phyloP scores from a whole-genome alignment of 2,113 vertebrate species.

The Percopsis transmontana region DNA sequence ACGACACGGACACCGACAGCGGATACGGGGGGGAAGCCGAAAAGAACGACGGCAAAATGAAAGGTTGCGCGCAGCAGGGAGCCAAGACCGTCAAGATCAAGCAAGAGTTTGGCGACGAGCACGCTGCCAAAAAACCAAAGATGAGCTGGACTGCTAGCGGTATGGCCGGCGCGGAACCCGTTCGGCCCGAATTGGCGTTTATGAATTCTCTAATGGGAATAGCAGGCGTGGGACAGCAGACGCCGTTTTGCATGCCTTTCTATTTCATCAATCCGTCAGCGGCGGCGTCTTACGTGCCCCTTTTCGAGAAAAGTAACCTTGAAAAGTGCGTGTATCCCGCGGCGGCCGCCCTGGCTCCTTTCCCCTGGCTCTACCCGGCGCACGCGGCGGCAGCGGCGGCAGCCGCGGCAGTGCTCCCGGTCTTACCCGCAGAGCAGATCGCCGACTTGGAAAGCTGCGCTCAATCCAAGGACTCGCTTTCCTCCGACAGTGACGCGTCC shows the following conservation, averaged over 20 bases:
- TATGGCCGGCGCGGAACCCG: slow-evolving; percentile 53
- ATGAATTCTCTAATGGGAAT: slow-evolving; percentile 89
- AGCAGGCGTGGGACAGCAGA: slow-evolving; percentile 83
- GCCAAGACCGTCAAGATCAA: slow-evolving; percentile 80
- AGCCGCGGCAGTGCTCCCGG: slow-evolving; percentile 79
- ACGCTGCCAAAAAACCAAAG: slow-evolving; percentile 81
- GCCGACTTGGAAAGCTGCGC: slow-evolving; percentile 53
- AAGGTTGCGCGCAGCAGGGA: slow-evolving; percentile 67
- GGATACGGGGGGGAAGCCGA: slow-evolving; percentile 93
- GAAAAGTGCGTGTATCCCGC: slow-evolving; percentile 88
- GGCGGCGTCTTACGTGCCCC: slow-evolving; percentile 87
- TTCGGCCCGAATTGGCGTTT: slow-evolving; percentile 79
- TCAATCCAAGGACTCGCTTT: slow-evolving; percentile 59
- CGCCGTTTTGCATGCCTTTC: slow-evolving; percentile 90
- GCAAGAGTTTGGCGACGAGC: slow-evolving; percentile 86
- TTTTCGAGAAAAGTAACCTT: slow-evolving; percentile 86
- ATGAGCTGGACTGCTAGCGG: slow-evolving; percentile 70
- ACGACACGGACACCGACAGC: slow-evolving; percentile 96
- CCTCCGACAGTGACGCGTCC: slow-evolving; percentile 54
- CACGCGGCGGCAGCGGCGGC: slow-evolving; percentile 75
- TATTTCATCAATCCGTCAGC: slow-evolving; percentile 91
- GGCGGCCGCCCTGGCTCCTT: slow-evolving; percentile 77
- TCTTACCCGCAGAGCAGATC: slow-evolving; percentile 68
- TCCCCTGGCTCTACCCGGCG: slow-evolving; percentile 85
- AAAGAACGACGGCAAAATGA: slow-evolving; percentile 73